Evolutionary conservation across 2,888 invertebrate genomes (phyloP).

Genomic region (Barypeithes pellucidus): DNA sequence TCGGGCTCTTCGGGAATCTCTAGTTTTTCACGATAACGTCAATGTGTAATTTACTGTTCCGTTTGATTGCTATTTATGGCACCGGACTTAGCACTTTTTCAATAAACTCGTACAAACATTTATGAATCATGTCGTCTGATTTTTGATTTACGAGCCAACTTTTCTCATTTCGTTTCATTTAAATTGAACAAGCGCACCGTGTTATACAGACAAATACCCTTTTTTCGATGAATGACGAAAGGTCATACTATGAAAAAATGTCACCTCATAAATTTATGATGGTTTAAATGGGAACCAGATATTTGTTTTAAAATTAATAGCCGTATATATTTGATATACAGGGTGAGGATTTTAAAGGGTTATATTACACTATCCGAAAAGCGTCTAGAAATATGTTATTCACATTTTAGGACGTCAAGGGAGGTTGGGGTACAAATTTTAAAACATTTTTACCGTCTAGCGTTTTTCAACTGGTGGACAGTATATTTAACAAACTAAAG

Average conservation of each 20-base stretch:
- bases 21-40: constrained; percentile 68
- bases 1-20: constrained; percentile 66
- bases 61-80: constrained; percentile 68
- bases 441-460: no score
- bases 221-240: constrained; percentile 20
- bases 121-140: constrained; percentile 56
- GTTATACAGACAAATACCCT: constrained; percentile 18
- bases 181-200: constrained; percentile 32
- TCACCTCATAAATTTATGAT: constrained; percentile 1
- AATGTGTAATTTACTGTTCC: constrained; percentile 68
- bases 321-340: neutral
- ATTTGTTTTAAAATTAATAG: constrained; percentile 1
- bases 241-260: constrained; percentile 6
- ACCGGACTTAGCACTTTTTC: constrained; percentile 62
- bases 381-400: no score
- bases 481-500: constrained; percentile 5
- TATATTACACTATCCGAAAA: no score
- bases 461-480: no score
- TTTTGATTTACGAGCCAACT: constrained; percentile 49
- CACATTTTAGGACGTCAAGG: no score
- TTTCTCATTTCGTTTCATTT: constrained; percentile 52
- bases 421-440: no score
- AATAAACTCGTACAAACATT: constrained; percentile 60
- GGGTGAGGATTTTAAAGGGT: neutral
- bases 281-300: neutral